Percentiles rank a stretch among this genome's conserved stretches.
Conservation (phyloP, 2,888 invertebrate genomes). For the Tetranychus truncatus region DNA sequence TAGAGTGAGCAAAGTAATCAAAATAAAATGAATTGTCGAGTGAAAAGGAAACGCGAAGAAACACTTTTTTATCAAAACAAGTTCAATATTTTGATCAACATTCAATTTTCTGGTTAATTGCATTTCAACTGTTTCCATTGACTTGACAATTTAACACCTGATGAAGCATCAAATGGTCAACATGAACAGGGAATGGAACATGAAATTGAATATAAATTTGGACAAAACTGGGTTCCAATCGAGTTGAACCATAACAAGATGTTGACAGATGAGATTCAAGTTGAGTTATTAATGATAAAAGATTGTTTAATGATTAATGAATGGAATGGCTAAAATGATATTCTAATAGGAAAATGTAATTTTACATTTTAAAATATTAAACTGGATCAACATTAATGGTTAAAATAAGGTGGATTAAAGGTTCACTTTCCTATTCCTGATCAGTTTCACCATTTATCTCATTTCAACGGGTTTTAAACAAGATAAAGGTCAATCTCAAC, state of each 20-base stretch:
- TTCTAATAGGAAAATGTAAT: background rate
- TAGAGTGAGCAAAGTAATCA: background rate
- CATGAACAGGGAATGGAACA: too few relatives aligned
- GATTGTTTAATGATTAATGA: background rate
- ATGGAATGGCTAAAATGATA: background rate
- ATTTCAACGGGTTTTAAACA: background rate
- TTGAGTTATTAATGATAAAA: background rate
- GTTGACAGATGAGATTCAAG: background rate
- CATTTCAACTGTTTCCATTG: background rate
- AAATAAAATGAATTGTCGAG: background rate
- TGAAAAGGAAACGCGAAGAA: background rate
- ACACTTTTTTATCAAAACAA: too few relatives aligned
- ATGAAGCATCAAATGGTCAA: too few relatives aligned
- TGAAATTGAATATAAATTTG: too few relatives aligned
- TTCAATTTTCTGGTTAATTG: background rate
- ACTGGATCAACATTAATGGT: background rate
- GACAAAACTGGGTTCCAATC: too few relatives aligned
- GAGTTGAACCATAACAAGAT: too few relatives aligned
- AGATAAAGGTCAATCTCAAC: background rate
- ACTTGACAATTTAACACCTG: background rate
- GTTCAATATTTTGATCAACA: background rate
- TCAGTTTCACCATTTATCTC: background rate
- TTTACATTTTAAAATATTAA: background rate
- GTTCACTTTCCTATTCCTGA: background rate
- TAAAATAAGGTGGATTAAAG: background rate